Percentiles rank a stretch among this genome's conserved stretches.
phyloP scores from a whole-genome alignment of 2,113 vertebrate species.

The Psilopsiagon aymara region DNA sequence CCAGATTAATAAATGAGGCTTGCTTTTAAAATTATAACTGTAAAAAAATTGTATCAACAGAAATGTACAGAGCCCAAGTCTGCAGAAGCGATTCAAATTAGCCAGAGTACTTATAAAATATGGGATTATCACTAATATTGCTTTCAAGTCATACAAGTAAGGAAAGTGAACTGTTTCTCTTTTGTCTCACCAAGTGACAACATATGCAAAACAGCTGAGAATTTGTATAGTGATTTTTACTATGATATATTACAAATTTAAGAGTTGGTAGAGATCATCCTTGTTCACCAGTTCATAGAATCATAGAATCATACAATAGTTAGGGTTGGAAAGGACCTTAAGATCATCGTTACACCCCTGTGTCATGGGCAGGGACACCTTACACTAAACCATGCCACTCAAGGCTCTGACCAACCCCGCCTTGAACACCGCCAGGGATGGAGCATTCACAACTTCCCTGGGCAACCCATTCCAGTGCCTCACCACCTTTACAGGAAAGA shows the following conservation, averaged over 20 bases:
- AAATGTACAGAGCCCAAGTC: background rate
- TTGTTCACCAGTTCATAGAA: background rate
- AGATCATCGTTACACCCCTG: too few species aligned
- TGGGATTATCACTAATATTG: constrained; percentile 6
- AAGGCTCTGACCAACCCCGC: too few species aligned
- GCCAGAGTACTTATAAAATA: constrained; percentile 39
- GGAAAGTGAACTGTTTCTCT: constrained; percentile 31
- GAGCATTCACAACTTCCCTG: too few species aligned
- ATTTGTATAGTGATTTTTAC: background rate
- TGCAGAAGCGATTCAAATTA: constrained; percentile 18
- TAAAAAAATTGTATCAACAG: background rate
- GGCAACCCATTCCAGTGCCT: too few species aligned
- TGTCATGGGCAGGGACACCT: too few species aligned
- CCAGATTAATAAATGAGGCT: constrained; percentile 38
- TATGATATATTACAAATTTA: background rate
- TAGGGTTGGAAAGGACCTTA: too few species aligned
- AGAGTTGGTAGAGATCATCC: background rate
- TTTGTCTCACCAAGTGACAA: constrained; percentile 48
- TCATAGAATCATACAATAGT: too few species aligned
- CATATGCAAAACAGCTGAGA: background rate
- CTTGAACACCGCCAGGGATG: too few species aligned
- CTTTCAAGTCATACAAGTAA: constrained; percentile 5
- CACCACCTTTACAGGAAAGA: too few species aligned
- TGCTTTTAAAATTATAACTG: constrained; percentile 32
- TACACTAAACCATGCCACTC: too few species aligned